Base-by-base conservation (phyloP, 2,888 invertebrate genomes). In the Eupithecia vulgata region DNA sequence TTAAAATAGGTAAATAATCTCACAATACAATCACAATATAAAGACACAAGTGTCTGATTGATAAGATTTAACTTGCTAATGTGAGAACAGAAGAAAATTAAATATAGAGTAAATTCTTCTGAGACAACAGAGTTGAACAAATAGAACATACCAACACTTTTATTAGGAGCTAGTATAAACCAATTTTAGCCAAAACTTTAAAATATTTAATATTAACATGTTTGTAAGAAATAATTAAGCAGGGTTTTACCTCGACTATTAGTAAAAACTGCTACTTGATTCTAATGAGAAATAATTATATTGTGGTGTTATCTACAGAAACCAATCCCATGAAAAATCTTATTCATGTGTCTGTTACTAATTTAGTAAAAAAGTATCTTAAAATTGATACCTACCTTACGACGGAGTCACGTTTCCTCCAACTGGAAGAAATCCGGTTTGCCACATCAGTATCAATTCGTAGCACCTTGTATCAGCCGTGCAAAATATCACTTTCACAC, bases 371-470 rank as follows among this genome's bases (percentile, higher is more conserved):
- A 52, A 21, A 21, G 77, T 81, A 82, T 80, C 78, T 81, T 71
- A 82, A 15, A 34, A 81, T 81, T 81, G 75, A 84, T 88, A 90
- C 92, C 90, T 89, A 94, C 94, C 93, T 92, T 94, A 93, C 75
- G 90, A 86, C 83, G 87, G 87, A 88, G 86, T 91, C 91, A 93
- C 90, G 91, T 91, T 93, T 92, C 90, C 91, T 89, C 88, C 89
- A 85, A 83, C 86, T 89, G 83, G 85, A 82, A 87, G 85, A 87
- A 89, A 91, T 93, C 92, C 92, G 91, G 92, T 93, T 92, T 92
- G 93, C 92, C 92, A 93, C 92, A 92, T 92, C 91, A 90, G 87
- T 90, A 86, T 86, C 84, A 88, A 90, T 89, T 88, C 84, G 85
- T 88, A 88, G 87, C 91, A 92, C 91, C 88, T 90, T 88, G 77